A percentile compares a stretch with the other conserved stretches of the same genome.
Evolutionary conservation across 2,113 vertebrate species (phyloP).

Genomic region (Aptenodytes forsteri): DNA sequence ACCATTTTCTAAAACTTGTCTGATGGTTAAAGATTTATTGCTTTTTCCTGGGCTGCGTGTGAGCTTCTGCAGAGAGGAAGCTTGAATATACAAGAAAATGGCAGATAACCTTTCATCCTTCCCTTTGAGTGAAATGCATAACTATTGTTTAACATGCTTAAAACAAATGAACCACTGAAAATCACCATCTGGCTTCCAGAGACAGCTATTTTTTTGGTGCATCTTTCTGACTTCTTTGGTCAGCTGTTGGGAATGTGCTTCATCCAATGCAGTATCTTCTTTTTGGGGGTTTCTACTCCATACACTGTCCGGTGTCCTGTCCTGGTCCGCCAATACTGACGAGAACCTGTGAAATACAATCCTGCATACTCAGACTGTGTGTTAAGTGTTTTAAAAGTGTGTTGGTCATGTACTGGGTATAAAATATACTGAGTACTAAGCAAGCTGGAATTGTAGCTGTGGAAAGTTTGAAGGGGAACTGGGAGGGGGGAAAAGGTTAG

Average conservation of each 20-base stretch:
- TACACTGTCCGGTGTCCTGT: neutral
- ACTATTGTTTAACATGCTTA: neutral
- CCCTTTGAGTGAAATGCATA: neutral
- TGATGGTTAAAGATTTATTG: neutral
- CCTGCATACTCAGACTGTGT: neutral
- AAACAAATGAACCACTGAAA: neutral
- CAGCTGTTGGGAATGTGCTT: neutral
- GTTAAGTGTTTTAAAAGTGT: neutral
- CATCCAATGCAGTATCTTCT: neutral
- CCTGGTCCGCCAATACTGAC: neutral
- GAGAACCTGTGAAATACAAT: neutral
- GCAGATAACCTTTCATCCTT: neutral
- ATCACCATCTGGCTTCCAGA: neutral
- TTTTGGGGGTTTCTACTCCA: neutral
- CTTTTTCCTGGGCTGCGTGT: neutral
- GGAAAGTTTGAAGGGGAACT: neutral
- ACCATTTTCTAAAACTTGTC: neutral
- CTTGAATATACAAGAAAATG: neutral
- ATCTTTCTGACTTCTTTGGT: neutral
- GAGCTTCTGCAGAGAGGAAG: neutral
- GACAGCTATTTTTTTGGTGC: neutral
- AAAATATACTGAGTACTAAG: neutral
- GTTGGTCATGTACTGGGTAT: fast-evolving
- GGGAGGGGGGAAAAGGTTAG: neutral
- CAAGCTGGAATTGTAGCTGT: neutral